Evolutionary conservation across 1,140 invertebrate species (phyloP).

Genomic region (Cecropterus lyciades): DNA sequence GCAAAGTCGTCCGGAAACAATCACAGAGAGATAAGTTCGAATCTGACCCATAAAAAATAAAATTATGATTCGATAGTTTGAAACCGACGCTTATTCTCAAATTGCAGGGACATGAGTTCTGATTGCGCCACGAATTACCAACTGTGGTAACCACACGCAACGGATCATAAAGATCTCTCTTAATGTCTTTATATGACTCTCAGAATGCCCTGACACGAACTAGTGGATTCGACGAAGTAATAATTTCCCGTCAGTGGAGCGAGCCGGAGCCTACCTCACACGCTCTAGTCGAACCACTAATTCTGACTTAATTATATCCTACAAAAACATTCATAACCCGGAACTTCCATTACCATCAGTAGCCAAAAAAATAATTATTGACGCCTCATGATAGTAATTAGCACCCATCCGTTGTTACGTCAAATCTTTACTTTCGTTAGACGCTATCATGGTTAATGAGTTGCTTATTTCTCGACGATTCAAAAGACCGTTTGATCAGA

Average conservation of each 20-base stretch:
- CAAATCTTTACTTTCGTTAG: conserved; percentile 55
- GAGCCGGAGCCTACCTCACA: conserved; percentile 61
- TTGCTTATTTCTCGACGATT: conserved; percentile 35
- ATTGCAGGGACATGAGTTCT: conserved; percentile 56
- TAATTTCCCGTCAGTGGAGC: conserved; percentile 66
- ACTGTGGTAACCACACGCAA: conserved; percentile 60
- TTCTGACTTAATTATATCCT: conserved; percentile 48
- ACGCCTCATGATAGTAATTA: conserved; percentile 75
- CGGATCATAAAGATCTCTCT: conserved; percentile 60
- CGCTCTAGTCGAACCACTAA: conserved; percentile 69
- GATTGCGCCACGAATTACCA: conserved; percentile 60
- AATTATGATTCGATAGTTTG: conserved; percentile 46
- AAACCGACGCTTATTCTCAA: conserved; percentile 52
- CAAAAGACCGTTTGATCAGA: conserved; percentile 4
- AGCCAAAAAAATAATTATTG: conserved; percentile 78
- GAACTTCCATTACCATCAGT: conserved; percentile 72
- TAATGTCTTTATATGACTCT: conserved; percentile 76
- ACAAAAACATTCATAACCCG: conserved; percentile 78
- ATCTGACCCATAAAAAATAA: conserved; percentile 44
- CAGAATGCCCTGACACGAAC: conserved; percentile 53
- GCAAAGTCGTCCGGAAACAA: conserved; percentile 37
- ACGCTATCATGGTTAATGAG: conserved; percentile 61
- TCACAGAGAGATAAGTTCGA: conserved; percentile 22
- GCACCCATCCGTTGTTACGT: conserved; percentile 65
- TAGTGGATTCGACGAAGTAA: conserved; percentile 60